Percentiles rank a stretch among this genome's conserved stretches.
Evolutionary conservation across 1,140 invertebrate species (phyloP).

Genomic region (Stenopsyche tienmushanensis): DNA sequence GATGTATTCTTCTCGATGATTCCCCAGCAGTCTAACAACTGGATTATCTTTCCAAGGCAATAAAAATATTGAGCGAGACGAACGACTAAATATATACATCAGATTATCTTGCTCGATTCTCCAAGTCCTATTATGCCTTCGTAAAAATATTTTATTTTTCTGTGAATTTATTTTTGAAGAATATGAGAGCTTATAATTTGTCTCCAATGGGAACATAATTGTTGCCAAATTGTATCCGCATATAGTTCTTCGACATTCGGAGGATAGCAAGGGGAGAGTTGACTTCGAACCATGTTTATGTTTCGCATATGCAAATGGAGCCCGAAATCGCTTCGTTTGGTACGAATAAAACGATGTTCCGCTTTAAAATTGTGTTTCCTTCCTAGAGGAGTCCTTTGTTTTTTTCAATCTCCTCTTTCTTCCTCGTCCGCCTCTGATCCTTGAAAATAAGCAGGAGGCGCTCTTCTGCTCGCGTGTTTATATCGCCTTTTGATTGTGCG

Average conservation of each 20-base stretch:
- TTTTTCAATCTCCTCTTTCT: constrained; percentile 5
- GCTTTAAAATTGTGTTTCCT: constrained; percentile 28
- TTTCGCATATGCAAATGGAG: constrained; percentile 32
- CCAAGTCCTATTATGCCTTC: background rate
- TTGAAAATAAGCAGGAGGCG: background rate
- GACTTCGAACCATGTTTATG: constrained; percentile 25
- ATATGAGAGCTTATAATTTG: too few species aligned
- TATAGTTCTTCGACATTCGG: background rate
- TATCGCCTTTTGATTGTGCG: background rate
- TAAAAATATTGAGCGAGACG: too few species aligned
- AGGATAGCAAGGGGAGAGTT: background rate
- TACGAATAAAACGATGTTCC: constrained; percentile 23
- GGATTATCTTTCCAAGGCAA: too few species aligned
- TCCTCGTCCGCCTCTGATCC: background rate
- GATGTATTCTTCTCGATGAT: too few species aligned
- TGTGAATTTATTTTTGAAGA: too few species aligned
- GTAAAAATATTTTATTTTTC: too few species aligned
- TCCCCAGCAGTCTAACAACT: too few species aligned
- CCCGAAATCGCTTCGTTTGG: constrained; percentile 28
- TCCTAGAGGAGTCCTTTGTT: constrained; percentile 15
- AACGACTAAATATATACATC: too few species aligned
- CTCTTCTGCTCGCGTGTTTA: too few species aligned
- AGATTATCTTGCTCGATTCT: too few species aligned
- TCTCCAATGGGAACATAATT: too few species aligned
- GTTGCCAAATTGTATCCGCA: background rate